Conservation (phyloP, 2,113 vertebrate genomes). For the Ictalurus furcatus region DNA sequence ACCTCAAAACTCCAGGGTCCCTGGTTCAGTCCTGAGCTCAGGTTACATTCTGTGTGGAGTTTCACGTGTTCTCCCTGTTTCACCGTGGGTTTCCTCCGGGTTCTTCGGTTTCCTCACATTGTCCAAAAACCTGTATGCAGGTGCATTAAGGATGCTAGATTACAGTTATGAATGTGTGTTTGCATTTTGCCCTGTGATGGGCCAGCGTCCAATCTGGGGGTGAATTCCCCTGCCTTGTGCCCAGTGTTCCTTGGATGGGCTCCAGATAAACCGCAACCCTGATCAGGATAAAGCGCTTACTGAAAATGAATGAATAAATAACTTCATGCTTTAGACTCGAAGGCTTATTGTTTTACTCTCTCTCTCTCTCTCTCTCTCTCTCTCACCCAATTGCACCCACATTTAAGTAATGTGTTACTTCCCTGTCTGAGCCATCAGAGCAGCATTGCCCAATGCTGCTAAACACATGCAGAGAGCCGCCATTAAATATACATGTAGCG, state of each 20-base stretch:
- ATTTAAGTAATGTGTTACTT: neutral
- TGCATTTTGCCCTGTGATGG: neutral
- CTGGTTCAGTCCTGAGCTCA: neutral
- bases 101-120: neutral
- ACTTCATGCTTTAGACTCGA: neutral
- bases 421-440: neutral
- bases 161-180: neutral
- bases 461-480: constrained; percentile 61
- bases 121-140: neutral
- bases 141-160: neutral
- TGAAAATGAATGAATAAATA: neutral
- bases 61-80: neutral
- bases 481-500: constrained; percentile 72
- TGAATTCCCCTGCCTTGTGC: neutral
- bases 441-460: neutral
- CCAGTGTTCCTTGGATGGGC: neutral
- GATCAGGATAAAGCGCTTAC: neutral
- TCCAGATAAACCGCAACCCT: neutral
- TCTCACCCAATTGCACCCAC: neutral
- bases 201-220: neutral
- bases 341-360: neutral
- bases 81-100: neutral
- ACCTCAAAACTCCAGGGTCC: neutral
- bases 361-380: neutral
- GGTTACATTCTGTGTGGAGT: neutral